phyloP scores from a whole-genome alignment of 2,888 invertebrate species.

The Parnassius glacialis region DNA sequence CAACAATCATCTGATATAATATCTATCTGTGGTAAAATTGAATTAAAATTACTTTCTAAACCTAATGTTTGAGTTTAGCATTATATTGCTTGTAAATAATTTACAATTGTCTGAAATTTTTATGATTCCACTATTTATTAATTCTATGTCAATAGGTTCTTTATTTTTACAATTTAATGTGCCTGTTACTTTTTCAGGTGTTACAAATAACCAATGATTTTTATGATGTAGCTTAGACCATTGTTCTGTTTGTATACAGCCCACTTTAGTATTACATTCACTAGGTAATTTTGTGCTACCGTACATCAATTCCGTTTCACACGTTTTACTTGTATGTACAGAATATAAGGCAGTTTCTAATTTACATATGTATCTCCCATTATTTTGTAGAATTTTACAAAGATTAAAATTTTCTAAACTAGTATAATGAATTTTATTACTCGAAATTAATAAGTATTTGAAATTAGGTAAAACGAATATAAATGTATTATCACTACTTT shows the following conservation, averaged over 20 bases:
- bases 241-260: no score
- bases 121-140: background rate
- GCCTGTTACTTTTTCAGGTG: background rate
- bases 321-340: constrained; percentile 29
- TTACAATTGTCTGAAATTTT: background rate
- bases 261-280: constrained; percentile 29
- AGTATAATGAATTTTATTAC: constrained; percentile 29
- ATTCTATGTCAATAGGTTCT: background rate
- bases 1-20: background rate
- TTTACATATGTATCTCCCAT: constrained; percentile 27
- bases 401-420: constrained; percentile 25
- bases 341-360: constrained; percentile 30
- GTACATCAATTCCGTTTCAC: constrained; percentile 32
- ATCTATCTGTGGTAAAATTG: constrained; percentile 1
- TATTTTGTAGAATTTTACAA: constrained; percentile 27
- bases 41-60: background rate
- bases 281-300: constrained; percentile 25
- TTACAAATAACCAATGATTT: no score
- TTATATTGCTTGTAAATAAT: background rate
- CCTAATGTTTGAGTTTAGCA: background rate
- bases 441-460: constrained; percentile 29
- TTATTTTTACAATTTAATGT: background rate
- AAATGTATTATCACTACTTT: no score
- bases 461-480: constrained; percentile 31
- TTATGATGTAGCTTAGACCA: no score